These are phyloP conservation scores for Chironomus tepperi DNA, from an alignment of 1,140 invertebrate genomes.

Conservation along the genomic window DNA sequence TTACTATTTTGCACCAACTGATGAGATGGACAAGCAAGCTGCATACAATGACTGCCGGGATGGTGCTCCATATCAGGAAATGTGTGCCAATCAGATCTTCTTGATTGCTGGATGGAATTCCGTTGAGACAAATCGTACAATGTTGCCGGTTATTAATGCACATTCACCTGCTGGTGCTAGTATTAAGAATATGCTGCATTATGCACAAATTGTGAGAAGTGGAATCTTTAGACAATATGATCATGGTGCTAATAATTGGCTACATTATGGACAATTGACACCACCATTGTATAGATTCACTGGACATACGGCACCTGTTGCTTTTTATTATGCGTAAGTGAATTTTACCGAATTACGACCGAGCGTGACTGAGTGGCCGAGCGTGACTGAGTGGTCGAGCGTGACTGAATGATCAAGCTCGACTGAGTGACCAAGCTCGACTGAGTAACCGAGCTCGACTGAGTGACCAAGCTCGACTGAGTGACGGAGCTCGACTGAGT, in stretches of 20 bases:
- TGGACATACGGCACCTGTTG: slow-evolving; percentile 50
- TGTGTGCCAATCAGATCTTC: slow-evolving; percentile 52
- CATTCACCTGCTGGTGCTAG: slow-evolving; percentile 72
- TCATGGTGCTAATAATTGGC: slow-evolving; percentile 41
- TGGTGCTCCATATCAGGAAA: slow-evolving; percentile 38
- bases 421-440: too few species aligned
- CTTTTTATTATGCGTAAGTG: slow-evolving; percentile 49
- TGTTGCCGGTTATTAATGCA: slow-evolving; percentile 60
- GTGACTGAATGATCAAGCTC: too few species aligned
- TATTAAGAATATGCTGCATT: slow-evolving; percentile 64
- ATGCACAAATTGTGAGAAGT: slow-evolving; percentile 47
- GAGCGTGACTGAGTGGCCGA: too few species aligned
- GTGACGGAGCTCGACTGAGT: too few species aligned
- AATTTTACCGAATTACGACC: too few species aligned
- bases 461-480: too few species aligned
- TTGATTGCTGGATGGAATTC: slow-evolving; percentile 46
- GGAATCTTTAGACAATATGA: slow-evolving; percentile 43
- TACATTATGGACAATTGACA: slow-evolving; percentile 40
- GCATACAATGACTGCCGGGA: slow-evolving; percentile 38
- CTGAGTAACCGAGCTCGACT: too few species aligned
- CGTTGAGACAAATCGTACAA: slow-evolving; percentile 49
- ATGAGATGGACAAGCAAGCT: not conserved
- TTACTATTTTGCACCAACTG: slow-evolving; percentile 17
- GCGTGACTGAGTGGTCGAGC: too few species aligned
- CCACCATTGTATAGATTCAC: slow-evolving; percentile 54